These are phyloP conservation scores for Marmota monax DNA, from an alignment of 2,113 vertebrate genomes.

Conservation along the genomic window DNA sequence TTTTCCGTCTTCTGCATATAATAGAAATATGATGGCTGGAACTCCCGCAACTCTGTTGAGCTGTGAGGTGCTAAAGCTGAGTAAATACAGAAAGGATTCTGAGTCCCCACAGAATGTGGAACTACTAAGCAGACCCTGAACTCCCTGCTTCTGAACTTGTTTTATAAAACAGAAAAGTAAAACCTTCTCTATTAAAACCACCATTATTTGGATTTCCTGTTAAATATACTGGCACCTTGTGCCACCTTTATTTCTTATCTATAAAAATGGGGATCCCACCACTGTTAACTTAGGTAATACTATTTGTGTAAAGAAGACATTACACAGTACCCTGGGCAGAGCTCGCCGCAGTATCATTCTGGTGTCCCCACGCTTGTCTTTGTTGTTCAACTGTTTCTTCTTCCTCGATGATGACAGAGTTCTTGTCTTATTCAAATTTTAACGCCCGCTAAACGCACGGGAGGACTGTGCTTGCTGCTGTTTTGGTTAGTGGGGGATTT, in stretches of 20 bases:
- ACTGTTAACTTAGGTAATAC: accelerated
- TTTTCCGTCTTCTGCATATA: not conserved
- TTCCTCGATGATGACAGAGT: not conserved
- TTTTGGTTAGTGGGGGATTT: not conserved
- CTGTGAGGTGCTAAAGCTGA: not conserved
- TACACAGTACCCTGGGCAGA: not conserved
- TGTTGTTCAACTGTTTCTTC: not conserved
- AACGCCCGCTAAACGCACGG: accelerated
- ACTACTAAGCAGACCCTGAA: not conserved
- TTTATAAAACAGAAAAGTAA: not conserved
- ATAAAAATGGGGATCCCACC: not conserved
- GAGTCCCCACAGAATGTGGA: not conserved
- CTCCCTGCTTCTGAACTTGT: not conserved
- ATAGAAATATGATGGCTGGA: not conserved
- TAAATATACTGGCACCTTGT: not conserved
- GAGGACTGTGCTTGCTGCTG: not conserved
- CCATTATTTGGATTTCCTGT: not conserved
- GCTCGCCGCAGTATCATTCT: accelerated
- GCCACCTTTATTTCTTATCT: not conserved
- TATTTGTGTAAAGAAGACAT: accelerated
- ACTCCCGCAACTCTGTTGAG: not conserved
- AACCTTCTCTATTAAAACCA: not conserved
- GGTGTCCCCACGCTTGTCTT: not conserved
- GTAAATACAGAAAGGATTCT: not conserved
- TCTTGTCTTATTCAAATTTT: not conserved